Percentiles rank a stretch among this genome's conserved stretches.
Evolutionary conservation across 2,888 invertebrate genomes (phyloP).

Genomic region (Heliconius ethilla): DNA sequence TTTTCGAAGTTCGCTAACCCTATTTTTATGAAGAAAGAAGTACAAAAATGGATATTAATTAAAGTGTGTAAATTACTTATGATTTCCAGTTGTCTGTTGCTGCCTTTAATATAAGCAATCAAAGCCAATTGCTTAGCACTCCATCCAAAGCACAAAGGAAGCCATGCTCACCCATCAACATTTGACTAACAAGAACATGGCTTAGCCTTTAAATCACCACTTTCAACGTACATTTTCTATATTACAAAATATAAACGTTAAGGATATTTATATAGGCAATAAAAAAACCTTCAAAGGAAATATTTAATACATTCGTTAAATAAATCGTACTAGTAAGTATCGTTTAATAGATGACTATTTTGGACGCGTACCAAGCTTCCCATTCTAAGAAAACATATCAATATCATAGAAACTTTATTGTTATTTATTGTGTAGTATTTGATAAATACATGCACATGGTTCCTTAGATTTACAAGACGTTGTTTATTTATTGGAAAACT

Average conservation of each 20-base stretch:
- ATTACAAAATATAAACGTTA: not conserved
- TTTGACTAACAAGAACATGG: not conserved
- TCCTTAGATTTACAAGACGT: not conserved
- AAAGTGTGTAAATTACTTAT: not conserved
- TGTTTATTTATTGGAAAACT: constrained; percentile 4
- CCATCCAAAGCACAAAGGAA: constrained; percentile 4
- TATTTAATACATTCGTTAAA: not conserved
- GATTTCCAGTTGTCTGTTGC: not conserved
- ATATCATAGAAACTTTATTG: constrained; percentile 18
- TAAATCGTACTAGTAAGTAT: constrained; percentile 8
- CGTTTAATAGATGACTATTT: constrained; percentile 22
- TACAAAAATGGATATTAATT: not conserved
- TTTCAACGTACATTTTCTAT: not conserved
- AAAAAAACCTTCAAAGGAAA: not conserved
- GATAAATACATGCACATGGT: constrained; percentile 11
- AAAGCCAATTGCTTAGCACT: not conserved
- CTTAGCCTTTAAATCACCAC: not conserved
- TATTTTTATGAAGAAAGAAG: too few relatives aligned
- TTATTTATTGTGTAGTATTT: constrained; percentile 18
- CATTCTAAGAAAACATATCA: constrained; percentile 24
- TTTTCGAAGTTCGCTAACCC: not conserved
- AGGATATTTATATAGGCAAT: not conserved
- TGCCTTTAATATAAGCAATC: constrained; percentile 1
- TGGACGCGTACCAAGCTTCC: constrained; percentile 29
- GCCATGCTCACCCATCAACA: not conserved